Base-by-base conservation (phyloP, 2,113 vertebrate genomes). In the Charadrius vociferus region DNA sequence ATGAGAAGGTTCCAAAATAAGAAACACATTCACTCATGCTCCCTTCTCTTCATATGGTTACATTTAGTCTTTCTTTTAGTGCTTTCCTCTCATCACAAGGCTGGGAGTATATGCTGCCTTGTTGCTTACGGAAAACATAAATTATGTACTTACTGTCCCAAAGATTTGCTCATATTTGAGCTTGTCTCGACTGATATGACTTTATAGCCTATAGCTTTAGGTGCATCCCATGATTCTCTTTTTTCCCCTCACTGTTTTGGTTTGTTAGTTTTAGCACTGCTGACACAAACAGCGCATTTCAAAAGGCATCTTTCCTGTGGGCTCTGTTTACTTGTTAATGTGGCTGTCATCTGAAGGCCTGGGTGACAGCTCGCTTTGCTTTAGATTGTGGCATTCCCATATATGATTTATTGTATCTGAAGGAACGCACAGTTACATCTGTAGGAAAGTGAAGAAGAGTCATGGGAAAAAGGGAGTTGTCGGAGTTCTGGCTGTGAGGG, bases 251-350 rank as follows among this genome's bases (percentile, higher is more conserved):
- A 78, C 88, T 95, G 86, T 94, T 97, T 93, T 93, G 78, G 58
- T 92, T 86, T 20, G 27, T 88, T 88, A 95, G 95, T 78, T 95
- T 97, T 97, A 88, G 66, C 73, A 58, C 92, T 88, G 91, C 95
- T 95, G 89, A 96, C 90, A 92, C 72, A 95, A 97, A 97, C 55
- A 93, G 80, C 70, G 85, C 83, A 92, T 96, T 95, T 97, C 95
- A 81, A 88, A 68, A 92, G 86, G 94, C 91, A 95, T 87, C 15
- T 59, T 80, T 84, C 94, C 88, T 66, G 59, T 85, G 84, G 94
- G 97, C 96, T 97, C 96, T 97, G 93, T 96, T 96, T 94, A 93
- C 96, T 97, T 65, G 30, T 95, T 97, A 94, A 93, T 84, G 93
- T 97, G 92, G 81, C 88, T 93, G 91, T 98, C 96, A 96, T 95